These are phyloP conservation scores for Drosophila arawakana DNA, from an alignment of 1,140 invertebrate genomes.

Conservation along the genomic window DNA sequence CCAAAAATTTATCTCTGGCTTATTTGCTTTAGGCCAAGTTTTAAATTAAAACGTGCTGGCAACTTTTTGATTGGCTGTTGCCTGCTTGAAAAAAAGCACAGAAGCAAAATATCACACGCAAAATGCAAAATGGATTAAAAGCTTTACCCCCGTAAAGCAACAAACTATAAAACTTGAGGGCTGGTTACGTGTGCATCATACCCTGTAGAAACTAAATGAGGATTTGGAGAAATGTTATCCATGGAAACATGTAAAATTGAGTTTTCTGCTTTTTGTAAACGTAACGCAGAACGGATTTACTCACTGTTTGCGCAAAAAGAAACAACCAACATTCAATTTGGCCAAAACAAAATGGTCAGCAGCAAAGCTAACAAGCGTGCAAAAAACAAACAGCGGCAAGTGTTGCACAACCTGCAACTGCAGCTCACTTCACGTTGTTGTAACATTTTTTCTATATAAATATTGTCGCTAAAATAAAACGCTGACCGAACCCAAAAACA, in stretches of 20 bases:
- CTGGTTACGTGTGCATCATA: not conserved
- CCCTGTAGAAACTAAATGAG: not conserved
- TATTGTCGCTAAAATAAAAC: constrained; percentile 43
- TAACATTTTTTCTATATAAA: constrained; percentile 65
- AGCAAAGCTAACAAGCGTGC: constrained; percentile 29
- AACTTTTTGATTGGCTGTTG: constrained; percentile 36
- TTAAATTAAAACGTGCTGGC: constrained; percentile 68
- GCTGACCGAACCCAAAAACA: constrained; percentile 5
- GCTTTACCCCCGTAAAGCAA: constrained; percentile 17
- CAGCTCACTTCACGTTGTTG: not conserved
- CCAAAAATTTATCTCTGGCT: constrained; percentile 38
- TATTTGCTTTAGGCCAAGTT: constrained; percentile 72
- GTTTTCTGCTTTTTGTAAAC: no score
- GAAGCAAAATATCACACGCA: constrained; percentile 43
- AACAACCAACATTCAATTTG: constrained; percentile 5
- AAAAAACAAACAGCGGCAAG: constrained; percentile 20
- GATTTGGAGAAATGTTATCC: no score
- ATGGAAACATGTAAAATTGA: no score
- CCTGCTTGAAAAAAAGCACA: constrained; percentile 23
- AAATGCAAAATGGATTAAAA: constrained; percentile 67
- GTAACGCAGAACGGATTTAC: no score
- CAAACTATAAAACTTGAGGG: not conserved
- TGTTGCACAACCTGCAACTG: not conserved
- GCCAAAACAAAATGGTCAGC: constrained; percentile 30
- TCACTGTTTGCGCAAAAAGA: not conserved